Conservation (phyloP, 1,140 invertebrate genomes). For the Lasaia peninsularis region DNA sequence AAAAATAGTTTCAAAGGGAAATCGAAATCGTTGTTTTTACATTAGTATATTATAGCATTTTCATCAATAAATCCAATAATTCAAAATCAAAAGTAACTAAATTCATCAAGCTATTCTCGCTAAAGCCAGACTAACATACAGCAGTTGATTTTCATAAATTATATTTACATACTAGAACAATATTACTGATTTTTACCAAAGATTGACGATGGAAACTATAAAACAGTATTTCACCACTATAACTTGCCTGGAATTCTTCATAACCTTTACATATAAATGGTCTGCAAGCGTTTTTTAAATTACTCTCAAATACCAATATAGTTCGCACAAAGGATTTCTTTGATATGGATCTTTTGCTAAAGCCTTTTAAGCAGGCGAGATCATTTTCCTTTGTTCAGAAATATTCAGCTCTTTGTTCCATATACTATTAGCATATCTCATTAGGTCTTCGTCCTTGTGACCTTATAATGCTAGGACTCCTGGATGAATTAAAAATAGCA, state of each 20-base stretch:
- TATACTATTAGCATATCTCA: conserved; percentile 1
- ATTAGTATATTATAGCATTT: too few species aligned
- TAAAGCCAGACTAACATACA: too few species aligned
- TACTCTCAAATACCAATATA: conserved; percentile 28
- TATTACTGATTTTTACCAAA: too few species aligned
- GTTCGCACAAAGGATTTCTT: conserved; percentile 26
- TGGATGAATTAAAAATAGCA: not conserved
- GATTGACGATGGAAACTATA: too few species aligned
- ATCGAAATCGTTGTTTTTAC: too few species aligned
- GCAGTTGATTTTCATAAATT: too few species aligned
- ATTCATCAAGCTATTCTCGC: too few species aligned
- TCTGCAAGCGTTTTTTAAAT: conserved; percentile 25
- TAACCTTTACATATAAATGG: conserved; percentile 7
- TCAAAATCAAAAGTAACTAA: too few species aligned
- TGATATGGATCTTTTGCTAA: conserved; percentile 23
- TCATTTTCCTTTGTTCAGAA: conserved; percentile 28
- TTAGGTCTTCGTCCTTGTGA: not conserved
- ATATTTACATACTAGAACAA: too few species aligned
- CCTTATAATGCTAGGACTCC: not conserved
- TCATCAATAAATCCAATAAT: too few species aligned
- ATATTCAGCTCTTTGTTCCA: conserved; percentile 5
- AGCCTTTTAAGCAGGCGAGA: conserved; percentile 27
- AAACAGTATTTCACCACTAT: too few species aligned
- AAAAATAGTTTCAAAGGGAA: too few species aligned
- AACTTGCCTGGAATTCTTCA: not conserved